Percentiles rank a stretch among this genome's conserved stretches.
Evolutionary conservation across 2,888 invertebrate genomes (phyloP).

Genomic region (Sclerodermus sp.): DNA sequence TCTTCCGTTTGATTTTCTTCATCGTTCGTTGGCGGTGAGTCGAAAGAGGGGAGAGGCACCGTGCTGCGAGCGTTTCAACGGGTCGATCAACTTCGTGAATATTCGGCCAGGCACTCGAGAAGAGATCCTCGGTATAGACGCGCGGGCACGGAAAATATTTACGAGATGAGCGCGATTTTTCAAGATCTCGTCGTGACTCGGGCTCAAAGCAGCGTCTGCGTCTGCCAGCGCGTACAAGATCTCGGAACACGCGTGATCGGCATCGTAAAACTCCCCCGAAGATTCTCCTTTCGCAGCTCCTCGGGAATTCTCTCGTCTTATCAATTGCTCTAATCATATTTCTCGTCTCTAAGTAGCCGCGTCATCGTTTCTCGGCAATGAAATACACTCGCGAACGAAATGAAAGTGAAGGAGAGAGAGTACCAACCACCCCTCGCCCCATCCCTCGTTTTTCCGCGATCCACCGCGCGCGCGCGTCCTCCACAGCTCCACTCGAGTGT

Average conservation of each 20-base stretch:
- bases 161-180: not conserved
- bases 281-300: not conserved
- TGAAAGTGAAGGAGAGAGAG: not conserved
- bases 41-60: no score
- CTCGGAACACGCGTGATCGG: not conserved
- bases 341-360: no score
- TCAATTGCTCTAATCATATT: no score
- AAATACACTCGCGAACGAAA: not conserved
- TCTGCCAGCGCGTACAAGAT: not conserved
- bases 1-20: no score
- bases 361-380: no score
- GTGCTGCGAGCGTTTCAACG: no score
- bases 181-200: not conserved
- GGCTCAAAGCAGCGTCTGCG: not conserved
- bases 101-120: not conserved
- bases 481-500: no score
- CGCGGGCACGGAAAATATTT: not conserved
- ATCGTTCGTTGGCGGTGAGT: no score
- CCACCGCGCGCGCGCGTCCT: no score
- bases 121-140: not conserved
- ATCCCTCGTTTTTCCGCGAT: no score
- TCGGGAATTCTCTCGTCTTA: no score
- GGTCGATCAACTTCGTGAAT: not conserved
- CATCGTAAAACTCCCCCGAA: not conserved
- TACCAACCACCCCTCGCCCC: no score